Evolutionary conservation across 2,797 vertebrate genomes (phyloP).

Genomic region (Onychomys arenicola): DNA sequence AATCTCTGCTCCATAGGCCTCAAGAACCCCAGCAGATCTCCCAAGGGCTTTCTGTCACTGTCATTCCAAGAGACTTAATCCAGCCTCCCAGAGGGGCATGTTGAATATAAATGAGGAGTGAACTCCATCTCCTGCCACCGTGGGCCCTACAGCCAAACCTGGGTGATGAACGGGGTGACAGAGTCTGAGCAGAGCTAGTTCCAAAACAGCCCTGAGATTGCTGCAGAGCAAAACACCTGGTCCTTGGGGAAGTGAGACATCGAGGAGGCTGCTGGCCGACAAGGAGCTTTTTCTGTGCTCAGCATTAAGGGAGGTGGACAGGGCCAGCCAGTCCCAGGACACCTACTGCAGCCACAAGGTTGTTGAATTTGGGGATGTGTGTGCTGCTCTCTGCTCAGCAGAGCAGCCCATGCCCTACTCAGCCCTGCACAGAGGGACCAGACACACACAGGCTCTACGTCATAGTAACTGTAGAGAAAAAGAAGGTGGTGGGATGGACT

Average conservation of each 20-base stretch:
- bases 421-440: accelerated
- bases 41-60: slow-evolving; percentile 18
- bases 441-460: neutral
- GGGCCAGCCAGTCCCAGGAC: slow-evolving; percentile 41
- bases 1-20: neutral
- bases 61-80: slow-evolving; percentile 27
- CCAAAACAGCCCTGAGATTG: slow-evolving; percentile 72
- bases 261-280: slow-evolving; percentile 64
- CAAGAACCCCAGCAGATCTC: neutral
- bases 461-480: neutral
- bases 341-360: slow-evolving; percentile 48
- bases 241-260: slow-evolving; percentile 2
- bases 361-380: slow-evolving; percentile 70
- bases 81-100: neutral
- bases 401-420: neutral
- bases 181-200: slow-evolving; percentile 39
- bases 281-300: slow-evolving; percentile 77
- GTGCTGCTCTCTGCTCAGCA: slow-evolving; percentile 12
- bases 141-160: slow-evolving; percentile 47
- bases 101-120: slow-evolving; percentile 71
- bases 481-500: neutral
- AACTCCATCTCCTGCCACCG: slow-evolving; percentile 44
- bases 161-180: slow-evolving; percentile 77
- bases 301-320: neutral
- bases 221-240: slow-evolving; percentile 79